phyloP scores from a whole-genome alignment of 2,113 vertebrate species.

The Callipepla squamata region DNA sequence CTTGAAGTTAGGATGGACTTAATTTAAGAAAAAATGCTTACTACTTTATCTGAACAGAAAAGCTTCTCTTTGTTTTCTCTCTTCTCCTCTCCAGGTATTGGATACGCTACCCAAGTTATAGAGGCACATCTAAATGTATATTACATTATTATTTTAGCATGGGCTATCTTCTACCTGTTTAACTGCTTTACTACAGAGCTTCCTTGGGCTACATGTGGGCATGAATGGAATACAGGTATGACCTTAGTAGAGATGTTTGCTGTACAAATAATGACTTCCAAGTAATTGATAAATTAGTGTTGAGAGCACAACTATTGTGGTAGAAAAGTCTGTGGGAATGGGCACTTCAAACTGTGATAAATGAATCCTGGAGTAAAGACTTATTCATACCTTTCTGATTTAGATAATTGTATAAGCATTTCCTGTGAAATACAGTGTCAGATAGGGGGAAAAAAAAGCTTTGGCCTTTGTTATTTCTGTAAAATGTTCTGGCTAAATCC shows the following conservation, averaged over 20 bases:
- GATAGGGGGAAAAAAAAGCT: background rate
- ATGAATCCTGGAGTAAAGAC: background rate
- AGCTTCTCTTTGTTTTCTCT: background rate
- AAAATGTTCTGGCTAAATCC: background rate
- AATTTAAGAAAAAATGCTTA: too few relatives aligned
- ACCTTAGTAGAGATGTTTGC: background rate
- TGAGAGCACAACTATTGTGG: background rate
- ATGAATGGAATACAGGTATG: conserved; percentile 98
- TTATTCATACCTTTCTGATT: background rate
- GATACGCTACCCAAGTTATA: conserved; percentile 98
- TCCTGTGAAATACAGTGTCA: background rate
- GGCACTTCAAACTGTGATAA: background rate
- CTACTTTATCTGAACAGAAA: background rate
- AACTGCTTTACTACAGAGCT: conserved; percentile 97
- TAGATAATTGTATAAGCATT: background rate
- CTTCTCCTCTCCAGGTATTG: conserved; percentile 86
- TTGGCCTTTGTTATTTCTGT: conserved; percentile 2
- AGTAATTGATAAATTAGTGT: background rate
- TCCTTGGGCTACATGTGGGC: conserved; percentile 95
- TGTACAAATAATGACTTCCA: background rate
- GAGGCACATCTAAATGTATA: conserved; percentile 96
- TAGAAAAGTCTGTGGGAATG: background rate
- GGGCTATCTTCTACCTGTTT: conserved; percentile 99
- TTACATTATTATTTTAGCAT: conserved; percentile 96
- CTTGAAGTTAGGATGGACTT: background rate